These are phyloP conservation scores for Bombus ignitus DNA, from an alignment of 1,140 invertebrate genomes.

Conservation along the genomic window DNA sequence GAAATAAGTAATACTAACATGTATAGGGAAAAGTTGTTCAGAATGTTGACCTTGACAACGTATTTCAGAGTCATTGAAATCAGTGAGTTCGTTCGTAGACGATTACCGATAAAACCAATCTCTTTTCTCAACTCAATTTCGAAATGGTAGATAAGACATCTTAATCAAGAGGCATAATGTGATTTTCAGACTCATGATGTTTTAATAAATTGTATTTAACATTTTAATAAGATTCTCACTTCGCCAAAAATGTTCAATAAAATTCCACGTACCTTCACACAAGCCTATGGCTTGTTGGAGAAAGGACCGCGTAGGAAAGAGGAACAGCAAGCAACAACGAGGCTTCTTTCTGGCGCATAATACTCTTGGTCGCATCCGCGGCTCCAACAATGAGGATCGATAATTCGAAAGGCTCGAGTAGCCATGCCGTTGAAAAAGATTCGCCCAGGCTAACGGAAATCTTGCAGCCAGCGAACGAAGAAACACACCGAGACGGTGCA, in stretches of 20 bases:
- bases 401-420: constrained; percentile 49
- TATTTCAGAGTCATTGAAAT: too few relatives aligned
- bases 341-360: constrained; percentile 37
- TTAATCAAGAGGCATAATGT: too few relatives aligned
- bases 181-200: too few relatives aligned
- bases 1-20: too few relatives aligned
- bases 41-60: too few relatives aligned
- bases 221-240: neutral
- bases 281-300: neutral
- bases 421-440: constrained; percentile 36
- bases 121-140: too few relatives aligned
- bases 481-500: constrained; percentile 24
- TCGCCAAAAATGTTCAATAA: neutral
- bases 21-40: too few relatives aligned
- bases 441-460: constrained; percentile 33
- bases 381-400: constrained; percentile 49
- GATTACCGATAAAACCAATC: too few relatives aligned
- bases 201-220: too few relatives aligned
- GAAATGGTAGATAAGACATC: too few relatives aligned
- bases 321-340: neutral
- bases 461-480: constrained; percentile 23
- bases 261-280: neutral
- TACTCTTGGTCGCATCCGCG: constrained; percentile 47
- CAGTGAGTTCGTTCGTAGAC: too few relatives aligned
- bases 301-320: neutral